Evolutionary conservation across 2,113 vertebrate genomes (phyloP).

Genomic region (Lutjanus erythropterus): DNA sequence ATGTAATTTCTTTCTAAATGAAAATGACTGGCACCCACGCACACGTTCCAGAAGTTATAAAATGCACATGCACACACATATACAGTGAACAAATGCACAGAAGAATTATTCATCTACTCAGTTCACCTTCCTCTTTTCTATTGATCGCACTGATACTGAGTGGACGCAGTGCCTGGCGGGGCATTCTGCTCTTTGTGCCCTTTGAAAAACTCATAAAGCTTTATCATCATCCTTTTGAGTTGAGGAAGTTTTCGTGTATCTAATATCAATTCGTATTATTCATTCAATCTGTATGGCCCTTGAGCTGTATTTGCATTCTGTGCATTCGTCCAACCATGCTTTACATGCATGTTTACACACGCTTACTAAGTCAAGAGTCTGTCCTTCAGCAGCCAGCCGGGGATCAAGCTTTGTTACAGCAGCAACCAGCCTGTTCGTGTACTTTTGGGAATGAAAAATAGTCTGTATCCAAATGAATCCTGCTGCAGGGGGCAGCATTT

Average conservation of each 20-base stretch:
- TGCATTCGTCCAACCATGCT: neutral
- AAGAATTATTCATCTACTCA: neutral
- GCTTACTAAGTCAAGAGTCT: neutral
- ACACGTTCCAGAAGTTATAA: neutral
- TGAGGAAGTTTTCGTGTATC: neutral
- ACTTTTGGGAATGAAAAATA: slow-evolving; percentile 15
- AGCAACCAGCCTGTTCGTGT: neutral
- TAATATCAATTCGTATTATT: slow-evolving; percentile 3
- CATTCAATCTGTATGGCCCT: slow-evolving; percentile 9
- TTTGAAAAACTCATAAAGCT: slow-evolving; percentile 29
- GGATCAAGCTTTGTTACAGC: slow-evolving; percentile 12
- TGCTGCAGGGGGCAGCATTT: slow-evolving; percentile 4
- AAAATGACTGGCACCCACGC: slow-evolving; percentile 28
- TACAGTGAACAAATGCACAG: neutral
- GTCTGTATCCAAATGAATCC: slow-evolving; percentile 6
- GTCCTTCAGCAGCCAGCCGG: neutral
- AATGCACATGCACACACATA: neutral
- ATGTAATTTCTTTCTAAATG: slow-evolving; percentile 50
- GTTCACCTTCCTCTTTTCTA: neutral
- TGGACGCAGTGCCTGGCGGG: neutral
- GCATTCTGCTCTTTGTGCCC: slow-evolving; percentile 11
- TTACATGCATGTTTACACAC: neutral
- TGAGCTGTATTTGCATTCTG: neutral
- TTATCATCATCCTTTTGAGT: neutral
- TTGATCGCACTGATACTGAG: neutral